Percentiles rank a stretch among this genome's conserved stretches.
Conservation (phyloP, 2,888 invertebrate species). For the Diadegma fenestrale region DNA sequence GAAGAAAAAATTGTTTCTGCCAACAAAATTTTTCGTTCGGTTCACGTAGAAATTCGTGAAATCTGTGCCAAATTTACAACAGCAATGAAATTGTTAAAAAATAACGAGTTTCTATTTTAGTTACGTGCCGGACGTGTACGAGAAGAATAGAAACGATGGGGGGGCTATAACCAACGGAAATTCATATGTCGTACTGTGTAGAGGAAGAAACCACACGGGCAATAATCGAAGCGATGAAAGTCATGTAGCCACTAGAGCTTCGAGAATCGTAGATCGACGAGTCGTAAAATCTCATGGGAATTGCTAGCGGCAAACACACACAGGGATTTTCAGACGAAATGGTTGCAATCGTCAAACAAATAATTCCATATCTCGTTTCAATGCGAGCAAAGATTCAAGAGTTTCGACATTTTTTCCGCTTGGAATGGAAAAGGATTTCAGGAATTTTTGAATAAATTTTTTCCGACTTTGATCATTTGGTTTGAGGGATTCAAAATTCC, state of each 20-base stretch:
- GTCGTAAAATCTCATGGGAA: constrained; percentile 67
- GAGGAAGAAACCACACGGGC: constrained; percentile 35
- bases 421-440: background rate
- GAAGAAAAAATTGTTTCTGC: no score
- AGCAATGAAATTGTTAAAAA: background rate
- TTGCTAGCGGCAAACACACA: constrained; percentile 28
- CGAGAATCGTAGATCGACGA: constrained; percentile 54
- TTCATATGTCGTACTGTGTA: constrained; percentile 33
- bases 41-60: background rate
- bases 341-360: background rate
- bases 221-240: constrained; percentile 62
- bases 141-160: constrained; percentile 17
- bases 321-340: background rate
- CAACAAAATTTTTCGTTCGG: no score
- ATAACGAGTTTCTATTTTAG: background rate
- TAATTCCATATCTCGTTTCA: background rate
- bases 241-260: constrained; percentile 43
- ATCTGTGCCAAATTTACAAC: background rate
- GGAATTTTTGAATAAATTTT: background rate
- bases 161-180: constrained; percentile 43
- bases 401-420: background rate
- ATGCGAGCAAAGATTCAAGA: background rate
- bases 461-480: background rate
- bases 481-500: background rate
- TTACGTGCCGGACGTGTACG: constrained; percentile 1